A percentile compares a stretch with the other conserved stretches of the same genome.
These are phyloP conservation scores for Morphnarchus princeps DNA, from an alignment of 2,113 vertebrate genomes.

Conservation along the genomic window DNA sequence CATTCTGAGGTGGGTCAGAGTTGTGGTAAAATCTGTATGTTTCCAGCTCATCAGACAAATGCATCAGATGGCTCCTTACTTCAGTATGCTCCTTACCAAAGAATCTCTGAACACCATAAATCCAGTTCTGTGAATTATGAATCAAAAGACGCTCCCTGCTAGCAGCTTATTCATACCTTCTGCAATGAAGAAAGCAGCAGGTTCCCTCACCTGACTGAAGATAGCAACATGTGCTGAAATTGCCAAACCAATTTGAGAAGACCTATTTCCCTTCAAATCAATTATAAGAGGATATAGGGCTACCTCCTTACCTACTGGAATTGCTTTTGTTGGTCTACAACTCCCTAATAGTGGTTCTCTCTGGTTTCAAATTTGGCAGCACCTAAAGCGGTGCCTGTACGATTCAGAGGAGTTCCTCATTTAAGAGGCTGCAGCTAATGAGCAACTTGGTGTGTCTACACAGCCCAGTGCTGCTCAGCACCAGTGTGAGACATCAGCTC, in stretches of 20 bases:
- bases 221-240: background rate
- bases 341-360: background rate
- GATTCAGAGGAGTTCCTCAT: accelerated
- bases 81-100: background rate
- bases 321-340: background rate
- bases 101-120: background rate
- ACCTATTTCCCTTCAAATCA: background rate
- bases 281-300: background rate
- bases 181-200: background rate
- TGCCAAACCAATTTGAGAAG: background rate
- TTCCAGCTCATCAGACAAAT: background rate
- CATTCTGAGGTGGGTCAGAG: background rate
- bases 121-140: background rate
- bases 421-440: background rate
- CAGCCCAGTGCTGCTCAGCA: background rate
- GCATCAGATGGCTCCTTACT: background rate
- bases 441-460: accelerated
- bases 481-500: accelerated
- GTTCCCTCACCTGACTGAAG: background rate
- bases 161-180: background rate
- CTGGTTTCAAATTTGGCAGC: background rate
- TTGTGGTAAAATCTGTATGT: background rate
- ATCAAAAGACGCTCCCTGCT: background rate
- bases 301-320: background rate
- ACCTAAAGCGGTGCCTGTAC: accelerated